These are phyloP conservation scores for Brenthis hecate DNA, from an alignment of 2,888 invertebrate genomes.

Conservation along the genomic window DNA sequence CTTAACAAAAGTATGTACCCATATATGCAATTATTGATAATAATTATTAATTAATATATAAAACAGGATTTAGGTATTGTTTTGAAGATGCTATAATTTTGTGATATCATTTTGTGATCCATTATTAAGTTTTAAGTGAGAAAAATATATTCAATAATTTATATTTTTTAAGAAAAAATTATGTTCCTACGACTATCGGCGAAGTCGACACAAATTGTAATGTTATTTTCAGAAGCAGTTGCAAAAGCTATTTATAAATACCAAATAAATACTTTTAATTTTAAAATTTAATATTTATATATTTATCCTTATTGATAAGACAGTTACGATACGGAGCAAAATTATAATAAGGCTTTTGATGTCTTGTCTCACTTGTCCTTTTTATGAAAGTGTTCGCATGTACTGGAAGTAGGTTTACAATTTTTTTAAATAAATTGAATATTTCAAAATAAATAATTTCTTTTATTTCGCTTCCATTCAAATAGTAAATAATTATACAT, in stretches of 20 bases:
- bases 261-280: not conserved
- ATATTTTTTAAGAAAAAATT: slow-evolving; percentile 12
- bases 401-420: slow-evolving; percentile 41
- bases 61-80: not conserved
- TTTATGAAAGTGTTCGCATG: slow-evolving; percentile 48
- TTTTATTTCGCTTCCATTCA: slow-evolving; percentile 8
- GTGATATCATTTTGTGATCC: slow-evolving; percentile 29
- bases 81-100: slow-evolving; percentile 4
- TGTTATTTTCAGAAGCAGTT: not conserved
- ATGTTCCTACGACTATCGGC: slow-evolving; percentile 22
- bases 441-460: not conserved
- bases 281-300: slow-evolving; percentile 14
- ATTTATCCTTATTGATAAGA: slow-evolving; percentile 3
- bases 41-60: not conserved
- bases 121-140: slow-evolving; percentile 14
- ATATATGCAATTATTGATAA: too few species aligned
- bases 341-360: slow-evolving; percentile 28
- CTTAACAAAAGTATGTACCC: too few species aligned
- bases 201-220: not conserved
- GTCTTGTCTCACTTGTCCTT: slow-evolving; percentile 25
- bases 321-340: slow-evolving; percentile 1
- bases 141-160: slow-evolving; percentile 5
- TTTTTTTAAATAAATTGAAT: slow-evolving; percentile 37
- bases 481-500: not conserved
- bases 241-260: not conserved